phyloP scores from a whole-genome alignment of 2,797 vertebrate species.

The Babyrousa celebensis region DNA sequence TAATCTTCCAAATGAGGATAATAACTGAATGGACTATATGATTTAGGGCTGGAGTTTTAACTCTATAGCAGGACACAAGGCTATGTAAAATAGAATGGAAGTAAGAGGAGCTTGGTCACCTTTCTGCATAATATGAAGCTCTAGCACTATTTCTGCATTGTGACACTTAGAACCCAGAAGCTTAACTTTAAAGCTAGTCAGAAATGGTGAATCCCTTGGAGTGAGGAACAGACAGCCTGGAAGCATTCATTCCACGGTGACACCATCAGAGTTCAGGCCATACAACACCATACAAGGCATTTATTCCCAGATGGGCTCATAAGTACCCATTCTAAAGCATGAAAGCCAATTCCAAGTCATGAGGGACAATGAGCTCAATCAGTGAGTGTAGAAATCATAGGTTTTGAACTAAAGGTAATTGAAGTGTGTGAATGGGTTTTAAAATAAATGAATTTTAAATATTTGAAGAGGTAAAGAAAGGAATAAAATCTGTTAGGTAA shows the following conservation, averaged over 20 bases:
- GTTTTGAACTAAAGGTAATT: background rate
- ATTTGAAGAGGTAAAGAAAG: background rate
- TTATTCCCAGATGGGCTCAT: background rate
- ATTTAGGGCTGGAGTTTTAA: background rate
- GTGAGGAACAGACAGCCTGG: background rate
- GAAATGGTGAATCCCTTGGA: background rate
- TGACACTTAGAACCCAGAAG: background rate
- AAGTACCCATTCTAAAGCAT: background rate
- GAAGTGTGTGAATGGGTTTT: background rate
- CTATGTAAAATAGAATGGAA: background rate
- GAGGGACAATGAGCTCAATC: background rate
- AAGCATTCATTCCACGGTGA: background rate
- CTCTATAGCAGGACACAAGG: background rate
- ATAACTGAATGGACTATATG: background rate
- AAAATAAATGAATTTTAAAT: background rate
- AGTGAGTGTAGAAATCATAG: background rate
- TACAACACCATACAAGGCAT: background rate
- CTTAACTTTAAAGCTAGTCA: background rate
- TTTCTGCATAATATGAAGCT: background rate
- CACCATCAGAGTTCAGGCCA: accelerated
- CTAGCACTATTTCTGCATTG: background rate
- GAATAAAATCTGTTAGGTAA: background rate
- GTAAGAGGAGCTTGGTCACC: background rate
- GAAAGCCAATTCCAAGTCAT: background rate
- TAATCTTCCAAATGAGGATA: background rate